These are phyloP conservation scores for Bubo blakistoni DNA, from an alignment of 2,113 vertebrate genomes.

Conservation along the genomic window DNA sequence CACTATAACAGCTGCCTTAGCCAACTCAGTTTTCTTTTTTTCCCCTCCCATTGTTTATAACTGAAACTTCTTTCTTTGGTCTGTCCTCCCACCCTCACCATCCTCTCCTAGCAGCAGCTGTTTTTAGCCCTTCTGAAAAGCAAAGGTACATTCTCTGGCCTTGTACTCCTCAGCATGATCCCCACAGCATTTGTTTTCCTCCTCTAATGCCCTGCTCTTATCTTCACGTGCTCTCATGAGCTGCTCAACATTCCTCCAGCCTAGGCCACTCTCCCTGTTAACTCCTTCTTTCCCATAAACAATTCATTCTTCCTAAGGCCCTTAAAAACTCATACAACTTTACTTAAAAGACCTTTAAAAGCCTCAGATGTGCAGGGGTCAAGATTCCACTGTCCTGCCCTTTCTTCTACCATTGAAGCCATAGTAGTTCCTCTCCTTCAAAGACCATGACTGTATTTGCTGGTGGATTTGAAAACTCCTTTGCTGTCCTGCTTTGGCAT, in stretches of 20 bases:
- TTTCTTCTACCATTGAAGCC: background rate
- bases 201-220: conserved; percentile 7
- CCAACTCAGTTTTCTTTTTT: background rate
- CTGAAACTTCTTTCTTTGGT: background rate
- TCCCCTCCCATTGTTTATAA: background rate
- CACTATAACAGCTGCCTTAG: background rate
- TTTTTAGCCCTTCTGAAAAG: background rate
- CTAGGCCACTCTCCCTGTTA: background rate
- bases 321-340: background rate
- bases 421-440: background rate
- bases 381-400: background rate
- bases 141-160: background rate
- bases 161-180: background rate
- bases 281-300: conserved; percentile 14
- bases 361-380: background rate
- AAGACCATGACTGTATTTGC: background rate
- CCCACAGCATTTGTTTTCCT: background rate
- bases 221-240: background rate
- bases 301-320: background rate
- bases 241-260: conserved; percentile 27
- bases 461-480: background rate
- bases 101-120: background rate
- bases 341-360: background rate
- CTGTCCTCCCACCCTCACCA: background rate
- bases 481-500: background rate